Conservation (phyloP, 2,797 vertebrate species). For the Gallinago stenura region DNA sequence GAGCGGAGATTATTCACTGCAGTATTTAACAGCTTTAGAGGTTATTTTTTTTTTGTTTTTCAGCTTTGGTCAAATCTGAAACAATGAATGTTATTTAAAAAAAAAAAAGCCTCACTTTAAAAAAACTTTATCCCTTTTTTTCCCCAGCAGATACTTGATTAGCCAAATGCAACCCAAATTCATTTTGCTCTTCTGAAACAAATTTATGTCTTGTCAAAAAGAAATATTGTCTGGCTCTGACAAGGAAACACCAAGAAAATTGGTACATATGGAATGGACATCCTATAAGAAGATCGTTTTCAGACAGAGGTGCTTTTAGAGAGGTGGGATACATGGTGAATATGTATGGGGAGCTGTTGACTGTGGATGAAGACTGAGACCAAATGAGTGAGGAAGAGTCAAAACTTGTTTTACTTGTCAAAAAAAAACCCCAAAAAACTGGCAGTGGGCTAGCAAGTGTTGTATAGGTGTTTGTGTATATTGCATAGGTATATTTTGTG, state of each 20-base stretch:
- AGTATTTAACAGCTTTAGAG: neutral
- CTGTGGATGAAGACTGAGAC: neutral
- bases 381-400: neutral
- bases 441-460: neutral
- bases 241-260: neutral
- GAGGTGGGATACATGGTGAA: neutral
- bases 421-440: neutral
- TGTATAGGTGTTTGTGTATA: neutral
- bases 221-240: neutral
- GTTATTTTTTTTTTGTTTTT: neutral
- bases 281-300: neutral
- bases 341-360: neutral
- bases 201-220: neutral
- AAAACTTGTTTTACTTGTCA: neutral
- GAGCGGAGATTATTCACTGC: neutral
- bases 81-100: neutral
- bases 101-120: neutral
- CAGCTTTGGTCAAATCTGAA: neutral
- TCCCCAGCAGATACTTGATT: neutral
- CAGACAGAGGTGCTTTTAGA: neutral
- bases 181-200: neutral
- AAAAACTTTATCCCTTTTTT: neutral
- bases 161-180: neutral
- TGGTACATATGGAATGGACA: neutral
- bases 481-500: neutral